Base-by-base conservation (phyloP, 2,797 vertebrate species). In the Anniella stebbinsi region DNA sequence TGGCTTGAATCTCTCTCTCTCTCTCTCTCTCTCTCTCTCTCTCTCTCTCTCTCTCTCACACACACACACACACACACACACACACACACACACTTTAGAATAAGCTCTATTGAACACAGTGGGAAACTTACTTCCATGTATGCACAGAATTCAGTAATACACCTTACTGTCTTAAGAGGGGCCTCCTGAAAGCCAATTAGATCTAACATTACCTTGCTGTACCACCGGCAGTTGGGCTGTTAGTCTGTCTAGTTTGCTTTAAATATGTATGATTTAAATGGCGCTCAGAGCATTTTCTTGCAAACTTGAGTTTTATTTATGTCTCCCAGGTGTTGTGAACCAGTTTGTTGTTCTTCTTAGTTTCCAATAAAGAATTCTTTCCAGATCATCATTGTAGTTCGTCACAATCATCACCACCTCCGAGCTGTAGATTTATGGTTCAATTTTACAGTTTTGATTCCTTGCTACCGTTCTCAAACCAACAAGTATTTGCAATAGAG, bases 371-470 rank as follows among this genome's bases (percentile, higher is more conserved):
- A 38, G 5, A 82, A 66, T 57, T 54, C 36, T 89, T 86, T 76
- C 45, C 45, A 51, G 38, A 41, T 80, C 75, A 80, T 67, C 12
- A 76, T 87, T 72, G 9, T 41, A 70, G 76, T 60, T 78, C 66
- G 57, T 41, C 33, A 33, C 38, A 84, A 67, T 67, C 21, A 63
- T 67, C 66, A 63, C 51, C 10, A 86, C 21, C 12, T 80, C 77
- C 8, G 38, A 45, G 33, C 10, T 80, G 9, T 63, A 84, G n/a
- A 33, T 80, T 48, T 45, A 66, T 18, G 33, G 81, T 54, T 57
- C 21, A 28, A 54, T 88, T 85, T 91, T 66, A 80, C 33, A 54
- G 12, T 36, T 72, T 86, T 75, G 88, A 80, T 91, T 88, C 57
- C n/a, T 15, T 88, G 38, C 8, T 45, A 67, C 21, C 41, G 54